Conservation (phyloP, 2,888 invertebrate species). For the Plebejus melissa region DNA sequence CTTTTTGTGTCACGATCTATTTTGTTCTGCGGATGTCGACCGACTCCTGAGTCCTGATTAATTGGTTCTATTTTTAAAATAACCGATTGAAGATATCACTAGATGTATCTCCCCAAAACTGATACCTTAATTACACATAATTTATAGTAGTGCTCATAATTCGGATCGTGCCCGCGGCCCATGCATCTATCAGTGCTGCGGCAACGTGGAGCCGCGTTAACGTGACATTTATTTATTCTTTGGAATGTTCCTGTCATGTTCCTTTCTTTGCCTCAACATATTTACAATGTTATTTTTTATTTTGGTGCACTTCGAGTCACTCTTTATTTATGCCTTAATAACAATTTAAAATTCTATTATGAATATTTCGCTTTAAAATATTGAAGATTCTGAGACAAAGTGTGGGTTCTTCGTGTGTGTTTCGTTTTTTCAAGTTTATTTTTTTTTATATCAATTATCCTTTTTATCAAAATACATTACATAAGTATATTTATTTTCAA, state of each 20-base stretch:
- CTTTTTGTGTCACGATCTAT: background rate
- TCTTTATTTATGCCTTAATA: slow-evolving; percentile 23
- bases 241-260: slow-evolving; percentile 66
- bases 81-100: background rate
- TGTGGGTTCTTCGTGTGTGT: slow-evolving; percentile 15
- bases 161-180: slow-evolving; percentile 42
- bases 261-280: slow-evolving; percentile 51
- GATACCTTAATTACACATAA: slow-evolving; percentile 27
- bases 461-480: background rate
- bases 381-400: background rate
- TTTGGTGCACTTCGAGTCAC: slow-evolving; percentile 36
- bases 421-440: background rate
- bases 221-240: slow-evolving; percentile 73
- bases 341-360: slow-evolving; percentile 23
- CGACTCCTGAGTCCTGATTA: background rate
- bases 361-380: slow-evolving; percentile 15
- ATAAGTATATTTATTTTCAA: background rate
- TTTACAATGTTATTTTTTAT: slow-evolving; percentile 54
- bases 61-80: slow-evolving; percentile 5
- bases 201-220: slow-evolving; percentile 53
- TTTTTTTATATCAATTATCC: background rate
- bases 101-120: background rate
- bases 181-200: slow-evolving; percentile 64
- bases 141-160: slow-evolving; percentile 29
- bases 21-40: slow-evolving; percentile 1